A percentile compares a stretch with the other conserved stretches of the same genome.
These are phyloP conservation scores for Chloropsis hardwickii DNA, from an alignment of 2,113 vertebrate genomes.

Conservation along the genomic window DNA sequence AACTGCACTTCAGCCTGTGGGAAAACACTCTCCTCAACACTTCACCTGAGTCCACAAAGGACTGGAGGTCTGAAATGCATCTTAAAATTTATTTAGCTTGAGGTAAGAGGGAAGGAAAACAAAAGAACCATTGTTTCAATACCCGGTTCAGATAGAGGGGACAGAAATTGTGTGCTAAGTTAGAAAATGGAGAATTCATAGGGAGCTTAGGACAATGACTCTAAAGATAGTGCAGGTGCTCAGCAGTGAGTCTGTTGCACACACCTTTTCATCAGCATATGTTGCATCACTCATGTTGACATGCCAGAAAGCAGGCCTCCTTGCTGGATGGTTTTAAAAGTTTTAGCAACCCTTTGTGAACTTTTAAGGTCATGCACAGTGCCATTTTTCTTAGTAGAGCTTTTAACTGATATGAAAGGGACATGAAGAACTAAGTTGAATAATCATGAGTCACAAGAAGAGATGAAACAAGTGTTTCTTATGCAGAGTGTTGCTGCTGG, in stretches of 20 bases:
- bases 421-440: background rate
- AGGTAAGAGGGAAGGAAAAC: background rate
- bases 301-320: background rate
- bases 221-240: background rate
- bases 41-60: background rate
- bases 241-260: background rate
- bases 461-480: background rate
- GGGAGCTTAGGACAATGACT: fast-evolving
- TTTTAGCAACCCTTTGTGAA: background rate
- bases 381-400: background rate
- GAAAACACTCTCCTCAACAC: background rate
- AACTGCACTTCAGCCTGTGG: background rate
- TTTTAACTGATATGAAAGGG: background rate
- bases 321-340: background rate
- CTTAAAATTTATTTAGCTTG: background rate
- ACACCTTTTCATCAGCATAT: background rate
- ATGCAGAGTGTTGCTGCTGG: background rate
- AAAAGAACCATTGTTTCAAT: background rate
- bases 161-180: background rate
- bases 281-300: background rate
- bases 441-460: background rate
- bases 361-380: background rate
- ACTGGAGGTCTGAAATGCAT: background rate
- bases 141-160: background rate
- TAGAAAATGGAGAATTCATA: background rate